Evolutionary conservation across 2,888 invertebrate species (phyloP), one percentile per base, ranked within the genome.

Genomic region (Tachina fera): DNA sequence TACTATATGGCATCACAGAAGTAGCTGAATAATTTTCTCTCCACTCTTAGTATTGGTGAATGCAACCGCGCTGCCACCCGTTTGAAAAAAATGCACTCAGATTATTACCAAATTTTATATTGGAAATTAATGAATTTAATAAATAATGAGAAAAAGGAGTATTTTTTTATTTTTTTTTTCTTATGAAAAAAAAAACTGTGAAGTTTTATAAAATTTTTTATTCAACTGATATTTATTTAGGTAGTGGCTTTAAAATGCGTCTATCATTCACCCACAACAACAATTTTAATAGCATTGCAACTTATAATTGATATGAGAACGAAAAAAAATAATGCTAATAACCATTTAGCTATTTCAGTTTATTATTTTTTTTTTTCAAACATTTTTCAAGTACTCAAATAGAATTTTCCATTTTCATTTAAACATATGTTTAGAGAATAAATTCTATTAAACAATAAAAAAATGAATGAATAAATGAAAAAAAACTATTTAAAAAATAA

Each of bases 371-470:
- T 56, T n/a, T 47, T 65, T 11, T 43, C 45, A 76, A 47, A 10
- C 45, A 19, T n/a, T 71, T 72, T 81, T 47, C 58, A 77, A 77
- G 58, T 82, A 83, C 67, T 80, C 79, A 65, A 60, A 58, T 76
- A 79, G 43, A 39, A 81, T 80, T 85, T 83, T 79, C 63, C 83
- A 68, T 86, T 82, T 56, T 75, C 63, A 81, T 68, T 72, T 47
- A 60, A 39, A 22, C n/a, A 75, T 45, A 53, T 8, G 31, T 49
- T 47, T 56, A 53, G 56, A 51, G 60, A 60, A 45, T 53, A 16
- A 65, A 53, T 43, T 43, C 61, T 58, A 41, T 43, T 45, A 61
- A 53, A 45, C 47, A 47, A 39, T 11, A 47, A 4, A 56, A 22
- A 70, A 70, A n/a, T n/a, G n/a, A 75, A 45, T 39, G n/a, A 68